Evolutionary conservation across 2,888 invertebrate genomes (phyloP).

Genomic region (Megalurothrips usitatus): DNA sequence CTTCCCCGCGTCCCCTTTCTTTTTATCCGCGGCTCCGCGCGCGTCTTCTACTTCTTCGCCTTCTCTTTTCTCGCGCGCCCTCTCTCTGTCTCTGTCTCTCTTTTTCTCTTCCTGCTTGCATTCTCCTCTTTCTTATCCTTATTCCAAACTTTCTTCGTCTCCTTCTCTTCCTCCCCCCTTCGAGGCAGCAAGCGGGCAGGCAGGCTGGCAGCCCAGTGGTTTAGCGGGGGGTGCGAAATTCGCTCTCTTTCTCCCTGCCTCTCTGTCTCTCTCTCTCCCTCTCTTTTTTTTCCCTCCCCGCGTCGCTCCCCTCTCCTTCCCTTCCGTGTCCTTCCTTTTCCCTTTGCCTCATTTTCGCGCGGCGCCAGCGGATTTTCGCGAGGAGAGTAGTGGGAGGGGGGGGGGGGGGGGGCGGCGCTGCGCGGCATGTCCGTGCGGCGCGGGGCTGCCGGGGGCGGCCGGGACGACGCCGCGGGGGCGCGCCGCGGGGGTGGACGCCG

Average conservation of each 20-base stretch:
- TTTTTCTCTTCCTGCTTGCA: not conserved
- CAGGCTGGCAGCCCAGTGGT: too few relatives aligned
- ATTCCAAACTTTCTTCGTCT: not conserved
- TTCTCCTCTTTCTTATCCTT: not conserved
- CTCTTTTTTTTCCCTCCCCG: constrained; percentile 19
- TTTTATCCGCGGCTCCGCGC: not conserved
- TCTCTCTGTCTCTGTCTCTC: not conserved
- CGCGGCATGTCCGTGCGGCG: constrained; percentile 23
- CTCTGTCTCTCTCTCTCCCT: constrained; percentile 30
- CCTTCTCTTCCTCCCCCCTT: too few relatives aligned
- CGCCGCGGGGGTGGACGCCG: too few relatives aligned
- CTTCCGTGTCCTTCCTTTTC: constrained; percentile 30
- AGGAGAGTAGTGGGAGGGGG: constrained; percentile 26
- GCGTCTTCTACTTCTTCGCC: not conserved
- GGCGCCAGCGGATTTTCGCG: constrained; percentile 36
- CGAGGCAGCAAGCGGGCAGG: too few relatives aligned
- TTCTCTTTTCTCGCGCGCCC: not conserved
- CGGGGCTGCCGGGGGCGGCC: not conserved
- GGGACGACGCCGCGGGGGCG: not conserved
- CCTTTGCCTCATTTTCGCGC: constrained; percentile 37
- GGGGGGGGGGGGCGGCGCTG: not conserved
- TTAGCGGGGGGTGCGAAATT: not conserved
- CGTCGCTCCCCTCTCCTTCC: constrained; percentile 28
- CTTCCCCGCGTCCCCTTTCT: constrained; percentile 38
- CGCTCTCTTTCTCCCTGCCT: constrained; percentile 11